Conservation (phyloP, 2,797 vertebrate genomes). For the Hephaestus fuliginosus region DNA sequence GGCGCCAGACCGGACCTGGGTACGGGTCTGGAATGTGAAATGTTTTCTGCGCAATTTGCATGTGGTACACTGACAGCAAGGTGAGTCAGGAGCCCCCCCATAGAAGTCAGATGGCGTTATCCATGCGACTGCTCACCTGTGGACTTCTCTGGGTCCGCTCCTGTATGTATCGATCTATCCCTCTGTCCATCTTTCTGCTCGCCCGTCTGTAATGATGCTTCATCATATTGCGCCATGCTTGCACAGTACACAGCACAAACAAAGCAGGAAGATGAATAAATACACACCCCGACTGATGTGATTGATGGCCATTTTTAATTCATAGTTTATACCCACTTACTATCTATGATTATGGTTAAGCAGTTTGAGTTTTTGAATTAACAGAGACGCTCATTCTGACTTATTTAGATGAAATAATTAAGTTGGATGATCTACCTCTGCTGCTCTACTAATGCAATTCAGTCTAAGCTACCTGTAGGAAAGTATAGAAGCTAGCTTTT, state of each 20-base stretch:
- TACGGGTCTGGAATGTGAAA: slow-evolving; percentile 54
- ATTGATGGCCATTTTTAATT: background rate
- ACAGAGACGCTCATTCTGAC: too few species aligned
- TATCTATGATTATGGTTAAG: background rate
- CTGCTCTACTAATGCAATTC: background rate
- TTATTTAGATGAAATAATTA: background rate
- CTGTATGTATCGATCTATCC: background rate
- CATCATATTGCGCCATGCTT: background rate
- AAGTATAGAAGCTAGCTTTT: background rate
- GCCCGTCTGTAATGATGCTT: background rate
- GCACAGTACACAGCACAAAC: background rate
- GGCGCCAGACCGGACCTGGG: slow-evolving; percentile 33
- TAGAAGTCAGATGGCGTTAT: slow-evolving; percentile 34
- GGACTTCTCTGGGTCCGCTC: slow-evolving; percentile 7
- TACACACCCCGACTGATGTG: background rate
- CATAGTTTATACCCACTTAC: background rate
- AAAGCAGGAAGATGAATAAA: background rate
- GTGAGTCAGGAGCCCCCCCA: slow-evolving; percentile 41
- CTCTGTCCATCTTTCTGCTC: background rate
- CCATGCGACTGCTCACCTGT: slow-evolving; percentile 12
- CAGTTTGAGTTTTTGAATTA: background rate
- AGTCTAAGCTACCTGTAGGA: too few species aligned
- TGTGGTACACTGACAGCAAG: slow-evolving; percentile 50
- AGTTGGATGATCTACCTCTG: background rate
- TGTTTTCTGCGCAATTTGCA: slow-evolving; percentile 43